phyloP scores from a whole-genome alignment of 2,888 invertebrate species.

The Erebia aethiops region DNA sequence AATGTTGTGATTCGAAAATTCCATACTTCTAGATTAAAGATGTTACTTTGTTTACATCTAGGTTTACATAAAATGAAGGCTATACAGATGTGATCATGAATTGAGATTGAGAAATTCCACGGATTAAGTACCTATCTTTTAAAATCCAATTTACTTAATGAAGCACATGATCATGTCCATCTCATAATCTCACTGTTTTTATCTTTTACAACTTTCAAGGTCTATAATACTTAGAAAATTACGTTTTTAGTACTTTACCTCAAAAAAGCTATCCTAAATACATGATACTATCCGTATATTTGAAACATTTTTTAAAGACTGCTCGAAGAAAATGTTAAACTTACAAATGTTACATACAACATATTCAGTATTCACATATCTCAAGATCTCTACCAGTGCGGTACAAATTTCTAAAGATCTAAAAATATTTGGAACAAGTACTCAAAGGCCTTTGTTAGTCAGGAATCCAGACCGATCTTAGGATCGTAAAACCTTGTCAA shows the following conservation, averaged over 20 bases:
- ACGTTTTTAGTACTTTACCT: neutral
- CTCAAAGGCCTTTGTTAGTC: constrained; percentile 4
- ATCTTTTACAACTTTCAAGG: neutral
- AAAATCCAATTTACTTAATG: neutral
- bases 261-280: neutral
- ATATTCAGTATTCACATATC: neutral
- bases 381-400: neutral
- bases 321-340: too few relatives aligned
- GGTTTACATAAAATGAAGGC: neutral
- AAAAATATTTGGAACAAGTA: neutral
- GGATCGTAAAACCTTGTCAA: neutral
- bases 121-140: neutral
- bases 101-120: constrained; percentile 1
- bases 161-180: neutral
- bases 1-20: too few relatives aligned
- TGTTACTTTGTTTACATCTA: too few relatives aligned
- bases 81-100: neutral
- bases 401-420: neutral
- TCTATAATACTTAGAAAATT: neutral
- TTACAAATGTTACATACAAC: too few relatives aligned
- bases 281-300: too few relatives aligned
- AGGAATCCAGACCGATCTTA: neutral
- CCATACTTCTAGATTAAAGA: neutral
- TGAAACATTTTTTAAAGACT: too few relatives aligned
- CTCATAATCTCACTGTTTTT: neutral